These are phyloP conservation scores for Oceanodroma leucorhoa DNA, from an alignment of 2,797 vertebrate genomes.

Conservation along the genomic window DNA sequence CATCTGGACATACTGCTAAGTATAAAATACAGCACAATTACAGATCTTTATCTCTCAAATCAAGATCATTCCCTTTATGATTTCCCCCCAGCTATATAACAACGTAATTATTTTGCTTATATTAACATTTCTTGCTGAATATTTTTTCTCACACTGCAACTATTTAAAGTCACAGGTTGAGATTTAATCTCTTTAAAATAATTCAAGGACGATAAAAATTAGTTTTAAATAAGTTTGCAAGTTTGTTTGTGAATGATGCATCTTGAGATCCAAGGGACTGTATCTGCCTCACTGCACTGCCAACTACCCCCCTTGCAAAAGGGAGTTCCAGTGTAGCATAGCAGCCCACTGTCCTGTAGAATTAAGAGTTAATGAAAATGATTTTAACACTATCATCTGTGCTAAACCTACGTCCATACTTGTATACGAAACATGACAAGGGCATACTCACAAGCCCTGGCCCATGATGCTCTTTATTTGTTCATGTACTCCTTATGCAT, in stretches of 20 bases:
- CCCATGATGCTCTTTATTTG: background rate
- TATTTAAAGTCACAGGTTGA: background rate
- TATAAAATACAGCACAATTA: slow-evolving; percentile 48
- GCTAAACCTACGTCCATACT: background rate
- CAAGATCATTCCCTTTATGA: slow-evolving; percentile 3
- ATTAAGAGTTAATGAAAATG: background rate
- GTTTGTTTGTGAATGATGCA: background rate
- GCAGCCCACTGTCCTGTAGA: background rate
- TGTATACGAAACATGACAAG: background rate
- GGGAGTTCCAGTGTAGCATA: rapidly evolving
- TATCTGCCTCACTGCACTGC: background rate
- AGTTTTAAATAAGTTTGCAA: background rate
- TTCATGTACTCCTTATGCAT: background rate
- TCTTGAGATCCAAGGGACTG: background rate
- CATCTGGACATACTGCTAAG: slow-evolving; percentile 17
- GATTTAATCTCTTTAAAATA: slow-evolving; percentile 20
- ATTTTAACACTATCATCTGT: background rate
- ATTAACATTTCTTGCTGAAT: slow-evolving; percentile 39
- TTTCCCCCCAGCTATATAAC: background rate
- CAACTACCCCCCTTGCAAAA: background rate
- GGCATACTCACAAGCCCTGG: background rate
- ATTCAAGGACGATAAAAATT: background rate
- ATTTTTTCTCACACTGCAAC: background rate
- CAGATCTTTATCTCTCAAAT: slow-evolving; percentile 38
- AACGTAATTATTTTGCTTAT: slow-evolving; percentile 43